Evolutionary conservation across 2,797 vertebrate species (phyloP), one percentile per base, ranked within the genome.

Genomic region (Muraenolepis orangiensis): DNA sequence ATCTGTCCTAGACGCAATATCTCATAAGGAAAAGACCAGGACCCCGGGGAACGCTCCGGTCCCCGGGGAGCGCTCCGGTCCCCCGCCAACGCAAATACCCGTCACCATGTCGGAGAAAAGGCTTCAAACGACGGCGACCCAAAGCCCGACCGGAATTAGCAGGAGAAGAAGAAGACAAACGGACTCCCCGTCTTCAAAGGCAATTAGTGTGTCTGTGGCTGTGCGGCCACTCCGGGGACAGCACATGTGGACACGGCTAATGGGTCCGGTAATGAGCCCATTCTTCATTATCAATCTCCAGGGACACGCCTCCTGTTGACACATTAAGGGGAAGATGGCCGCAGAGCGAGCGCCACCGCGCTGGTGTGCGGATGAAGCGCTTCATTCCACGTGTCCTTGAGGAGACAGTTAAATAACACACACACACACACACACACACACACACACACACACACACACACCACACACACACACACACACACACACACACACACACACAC

Each of bases 231-330:
- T 93, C 90, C 82, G 80, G 93, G 91, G 92, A 93, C 86, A 70
- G 88, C 90, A 91, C 91, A 93, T 90, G 90, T 90, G 91, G 91
- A 94, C 93, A 91, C 89, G 92, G 92, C 91, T 94, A 94, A 94
- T 94, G 93, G 92, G 92, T 91, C 91, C 88, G 92, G 92, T 94
- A 94, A 94, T 93, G 93, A 94, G 92, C 92, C 92, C 87, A 93
- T 93, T 89, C 88, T 94, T 94, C 93, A 93, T 93, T 93, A 93
- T 94, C 91, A 93, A 94, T 92, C 92, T 93, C 93, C 86, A 81
- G 90, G 89, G 91, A 90, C 85, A 86, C 89, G 91, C 88, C 86
- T 91, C 89, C 91, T 91, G 90, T 90, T 90, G 92, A 92, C 89
- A 90, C 89, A 77, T 91, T 90, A 89, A 87, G 86, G 87, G 89